A percentile compares a stretch with the other conserved stretches of the same genome.
These are phyloP conservation scores for Aphidius colemani DNA, from an alignment of 2,888 invertebrate genomes.

Conservation along the genomic window DNA sequence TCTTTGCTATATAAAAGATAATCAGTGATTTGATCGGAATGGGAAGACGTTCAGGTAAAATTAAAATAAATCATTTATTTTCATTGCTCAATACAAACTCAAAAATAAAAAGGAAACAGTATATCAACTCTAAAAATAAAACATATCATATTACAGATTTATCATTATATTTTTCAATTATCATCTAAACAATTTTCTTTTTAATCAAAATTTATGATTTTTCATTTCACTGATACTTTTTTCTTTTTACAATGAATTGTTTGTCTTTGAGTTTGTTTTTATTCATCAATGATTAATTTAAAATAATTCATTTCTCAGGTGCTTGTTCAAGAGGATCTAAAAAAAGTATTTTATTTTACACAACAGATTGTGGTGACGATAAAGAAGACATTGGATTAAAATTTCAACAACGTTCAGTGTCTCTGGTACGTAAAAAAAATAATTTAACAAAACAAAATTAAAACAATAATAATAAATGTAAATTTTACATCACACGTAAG, in stretches of 20 bases:
- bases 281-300: background rate
- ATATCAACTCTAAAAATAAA: background rate
- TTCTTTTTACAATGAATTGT: too few species aligned
- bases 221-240: too few species aligned
- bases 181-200: background rate
- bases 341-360: slow-evolving; percentile 53
- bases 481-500: slow-evolving; percentile 9
- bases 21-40: slow-evolving; percentile 52
- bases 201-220: too few species aligned
- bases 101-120: background rate
- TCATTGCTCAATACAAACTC: background rate
- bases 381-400: slow-evolving; percentile 49
- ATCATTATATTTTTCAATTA: too few species aligned
- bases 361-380: slow-evolving; percentile 55
- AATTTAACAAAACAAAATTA: background rate
- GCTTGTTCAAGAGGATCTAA: slow-evolving; percentile 52
- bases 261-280: too few species aligned
- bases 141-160: too few species aligned
- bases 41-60: slow-evolving; percentile 56
- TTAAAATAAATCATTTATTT: slow-evolving; percentile 38
- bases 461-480: slow-evolving; percentile 5
- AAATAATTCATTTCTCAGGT: slow-evolving; percentile 27
- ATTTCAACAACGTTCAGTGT: slow-evolving; percentile 53
- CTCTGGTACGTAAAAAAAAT: slow-evolving; percentile 46
- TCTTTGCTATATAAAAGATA: slow-evolving; percentile 45